Evolutionary conservation across 2,888 invertebrate genomes (phyloP).

Genomic region (Habroteleia sp.): DNA sequence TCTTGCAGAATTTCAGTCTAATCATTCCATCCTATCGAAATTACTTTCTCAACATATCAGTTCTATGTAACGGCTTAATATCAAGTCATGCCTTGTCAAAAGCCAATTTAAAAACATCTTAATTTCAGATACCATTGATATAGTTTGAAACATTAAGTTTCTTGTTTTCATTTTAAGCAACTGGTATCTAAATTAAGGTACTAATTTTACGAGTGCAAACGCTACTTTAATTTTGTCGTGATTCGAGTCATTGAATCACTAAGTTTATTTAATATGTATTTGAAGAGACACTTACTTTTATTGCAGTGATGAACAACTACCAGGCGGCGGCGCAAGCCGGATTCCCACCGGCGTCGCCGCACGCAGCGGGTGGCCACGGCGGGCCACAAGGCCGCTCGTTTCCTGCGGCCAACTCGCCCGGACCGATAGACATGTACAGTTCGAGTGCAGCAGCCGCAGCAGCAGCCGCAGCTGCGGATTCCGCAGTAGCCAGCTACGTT

Average conservation of each 20-base stretch:
- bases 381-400: constrained; percentile 87
- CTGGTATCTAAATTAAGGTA: too few species aligned
- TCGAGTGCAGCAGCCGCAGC: constrained; percentile 87
- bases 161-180: too few species aligned
- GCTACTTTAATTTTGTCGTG: constrained; percentile 2
- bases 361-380: constrained; percentile 84
- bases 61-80: too few species aligned
- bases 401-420: constrained; percentile 95
- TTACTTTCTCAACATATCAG: too few species aligned
- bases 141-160: too few species aligned
- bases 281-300: constrained; percentile 49
- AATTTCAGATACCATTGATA: too few species aligned
- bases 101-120: too few species aligned
- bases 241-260: constrained; percentile 10
- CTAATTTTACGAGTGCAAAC: too few species aligned
- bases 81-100: too few species aligned
- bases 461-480: constrained; percentile 84
- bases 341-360: constrained; percentile 91
- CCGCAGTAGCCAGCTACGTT: constrained; percentile 92
- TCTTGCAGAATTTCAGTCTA: too few species aligned
- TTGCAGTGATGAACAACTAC: constrained; percentile 98
- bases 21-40: too few species aligned
- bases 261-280: too few species aligned
- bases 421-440: constrained; percentile 96
- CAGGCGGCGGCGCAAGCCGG: constrained; percentile 90